Percentiles rank a stretch among this genome's conserved stretches.
Evolutionary conservation across 2,888 invertebrate species (phyloP).

Genomic region (Cyclophora albipunctata): DNA sequence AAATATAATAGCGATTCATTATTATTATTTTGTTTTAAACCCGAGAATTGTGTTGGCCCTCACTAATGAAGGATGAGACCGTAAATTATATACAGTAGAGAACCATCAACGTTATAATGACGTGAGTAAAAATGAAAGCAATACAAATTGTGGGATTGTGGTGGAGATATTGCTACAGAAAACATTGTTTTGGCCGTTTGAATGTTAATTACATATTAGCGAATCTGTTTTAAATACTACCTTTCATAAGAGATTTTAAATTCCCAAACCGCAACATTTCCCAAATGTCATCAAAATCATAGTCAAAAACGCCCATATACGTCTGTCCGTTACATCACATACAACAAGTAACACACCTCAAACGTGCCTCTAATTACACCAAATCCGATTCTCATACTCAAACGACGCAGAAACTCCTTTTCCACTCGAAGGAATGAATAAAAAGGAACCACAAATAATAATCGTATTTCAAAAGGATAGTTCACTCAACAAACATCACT

Average conservation of each 20-base stretch:
- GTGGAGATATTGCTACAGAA: constrained; percentile 3
- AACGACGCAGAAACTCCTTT: constrained; percentile 58
- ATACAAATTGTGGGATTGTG: constrained; percentile 1
- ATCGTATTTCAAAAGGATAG: constrained; percentile 59
- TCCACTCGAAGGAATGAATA: constrained; percentile 44
- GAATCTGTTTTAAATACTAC: constrained; percentile 6
- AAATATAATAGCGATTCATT: constrained; percentile 61
- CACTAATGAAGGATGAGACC: constrained; percentile 43
- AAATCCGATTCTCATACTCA: constrained; percentile 56
- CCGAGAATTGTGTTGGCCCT: constrained; percentile 19
- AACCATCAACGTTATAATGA: constrained; percentile 12
- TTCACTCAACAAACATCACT: constrained; percentile 48
- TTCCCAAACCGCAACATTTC: too few species aligned
- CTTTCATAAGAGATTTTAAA: too few species aligned
- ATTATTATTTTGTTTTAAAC: constrained; percentile 47
- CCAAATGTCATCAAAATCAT: too few species aligned
- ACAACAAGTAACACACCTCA: constrained; percentile 37
- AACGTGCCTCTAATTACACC: constrained; percentile 57
- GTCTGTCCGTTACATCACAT: constrained; percentile 32
- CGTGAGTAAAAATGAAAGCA: constrained; percentile 5
- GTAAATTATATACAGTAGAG: constrained; percentile 26
- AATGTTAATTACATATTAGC: too few species aligned
- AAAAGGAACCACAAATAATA: constrained; percentile 49
- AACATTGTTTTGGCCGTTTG: not conserved
- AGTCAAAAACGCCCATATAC: constrained; percentile 24